Conservation (phyloP, 2,888 invertebrate genomes). For the Apodemia zela region DNA sequence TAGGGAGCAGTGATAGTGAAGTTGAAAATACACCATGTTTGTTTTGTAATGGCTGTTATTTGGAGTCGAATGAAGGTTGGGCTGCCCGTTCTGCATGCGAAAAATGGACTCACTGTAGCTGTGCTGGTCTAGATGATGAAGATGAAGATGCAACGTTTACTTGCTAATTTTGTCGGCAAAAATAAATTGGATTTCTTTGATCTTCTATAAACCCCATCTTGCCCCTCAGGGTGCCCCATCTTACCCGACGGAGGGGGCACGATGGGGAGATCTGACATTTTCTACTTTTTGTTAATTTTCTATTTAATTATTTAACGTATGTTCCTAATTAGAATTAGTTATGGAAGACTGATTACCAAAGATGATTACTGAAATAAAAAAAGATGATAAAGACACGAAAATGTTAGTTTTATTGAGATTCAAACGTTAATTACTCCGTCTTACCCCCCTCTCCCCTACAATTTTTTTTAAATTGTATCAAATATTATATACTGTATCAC, state of each 20-base stretch:
- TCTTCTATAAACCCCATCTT: no score
- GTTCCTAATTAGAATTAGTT: slow-evolving; percentile 23
- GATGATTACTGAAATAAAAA: slow-evolving; percentile 24
- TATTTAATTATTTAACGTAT: slow-evolving; percentile 21
- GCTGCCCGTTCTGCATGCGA: slow-evolving; percentile 30
- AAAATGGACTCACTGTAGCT: slow-evolving; percentile 13
- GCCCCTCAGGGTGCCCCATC: no score
- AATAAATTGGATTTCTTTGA: no score
- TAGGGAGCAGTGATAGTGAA: slow-evolving; percentile 1
- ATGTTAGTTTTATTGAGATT: slow-evolving; percentile 21
- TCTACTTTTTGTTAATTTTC: slow-evolving; percentile 21
- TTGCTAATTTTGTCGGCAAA: slow-evolving; percentile 27
- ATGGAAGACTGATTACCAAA: slow-evolving; percentile 26
- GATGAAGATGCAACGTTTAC: slow-evolving; percentile 12
- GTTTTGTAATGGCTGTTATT: slow-evolving; percentile 33
- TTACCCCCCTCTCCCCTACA: slow-evolving; percentile 24
- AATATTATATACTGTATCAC: no score
- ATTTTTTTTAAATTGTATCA: no score
- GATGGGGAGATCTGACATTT: slow-evolving; percentile 24
- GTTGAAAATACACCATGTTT: slow-evolving; percentile 29
- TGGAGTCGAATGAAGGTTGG: slow-evolving; percentile 37
- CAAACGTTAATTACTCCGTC: slow-evolving; percentile 21
- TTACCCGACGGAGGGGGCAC: no score
- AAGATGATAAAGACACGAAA: slow-evolving; percentile 17
- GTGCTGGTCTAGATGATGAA: slow-evolving; percentile 12